A percentile compares a stretch with the other conserved stretches of the same genome.
Conservation (phyloP, 2,888 invertebrate genomes). For the Brachyptera putata region DNA sequence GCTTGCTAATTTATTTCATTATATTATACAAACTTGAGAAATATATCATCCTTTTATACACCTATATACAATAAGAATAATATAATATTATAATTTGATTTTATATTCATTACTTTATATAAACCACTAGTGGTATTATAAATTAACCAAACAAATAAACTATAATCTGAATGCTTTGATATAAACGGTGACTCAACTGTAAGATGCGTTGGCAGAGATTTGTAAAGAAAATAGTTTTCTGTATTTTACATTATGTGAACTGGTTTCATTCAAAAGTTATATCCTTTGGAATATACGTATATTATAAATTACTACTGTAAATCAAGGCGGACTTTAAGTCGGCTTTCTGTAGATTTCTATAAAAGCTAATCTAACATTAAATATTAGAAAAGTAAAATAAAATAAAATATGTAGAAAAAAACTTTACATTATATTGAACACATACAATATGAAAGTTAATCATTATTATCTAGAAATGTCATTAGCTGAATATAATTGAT, state of each 20-base stretch:
- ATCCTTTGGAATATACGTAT: background rate
- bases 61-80: too few relatives aligned
- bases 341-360: background rate
- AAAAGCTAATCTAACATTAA: slow-evolving; percentile 2
- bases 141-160: background rate
- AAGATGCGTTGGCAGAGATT: background rate
- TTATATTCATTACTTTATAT: background rate
- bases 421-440: background rate
- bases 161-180: background rate
- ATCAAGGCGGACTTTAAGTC: slow-evolving; percentile 25
- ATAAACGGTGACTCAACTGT: background rate
- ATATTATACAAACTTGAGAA: too few relatives aligned
- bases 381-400: background rate
- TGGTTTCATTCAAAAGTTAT: slow-evolving; percentile 1
- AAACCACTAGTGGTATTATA: background rate
- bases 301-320: slow-evolving; percentile 26
- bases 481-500: slow-evolving; percentile 24
- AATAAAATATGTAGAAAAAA: background rate
- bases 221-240: too few relatives aligned
- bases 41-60: too few relatives aligned
- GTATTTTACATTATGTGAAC: background rate
- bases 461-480: slow-evolving; percentile 16
- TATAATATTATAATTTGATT: slow-evolving; percentile 2
- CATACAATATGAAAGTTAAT: slow-evolving; percentile 21
- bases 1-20: too few relatives aligned